phyloP scores from a whole-genome alignment of 1,140 invertebrate species.

The Nymphalis io region DNA sequence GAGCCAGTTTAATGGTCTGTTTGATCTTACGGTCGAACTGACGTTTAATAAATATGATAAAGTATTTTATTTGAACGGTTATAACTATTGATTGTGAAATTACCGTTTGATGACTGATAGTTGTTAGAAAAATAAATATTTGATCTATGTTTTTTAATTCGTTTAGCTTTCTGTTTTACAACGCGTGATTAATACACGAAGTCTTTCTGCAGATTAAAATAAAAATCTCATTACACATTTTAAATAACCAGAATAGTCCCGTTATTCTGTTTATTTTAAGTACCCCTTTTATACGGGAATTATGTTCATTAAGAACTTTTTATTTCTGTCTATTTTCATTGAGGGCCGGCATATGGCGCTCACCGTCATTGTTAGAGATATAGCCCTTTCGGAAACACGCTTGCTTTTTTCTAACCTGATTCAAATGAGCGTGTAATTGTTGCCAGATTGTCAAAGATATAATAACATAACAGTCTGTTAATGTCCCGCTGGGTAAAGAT shows the following conservation, averaged over 20 bases:
- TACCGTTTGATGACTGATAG: constrained; percentile 19
- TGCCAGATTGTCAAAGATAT: constrained; percentile 26
- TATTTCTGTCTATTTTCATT: constrained; percentile 74
- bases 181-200: too few relatives aligned
- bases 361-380: constrained; percentile 44
- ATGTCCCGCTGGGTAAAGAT: background rate
- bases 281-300: constrained; percentile 76
- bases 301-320: constrained; percentile 78
- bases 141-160: background rate
- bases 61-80: constrained; percentile 30
- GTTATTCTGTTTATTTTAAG: constrained; percentile 60
- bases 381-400: constrained; percentile 50
- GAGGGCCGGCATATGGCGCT: constrained; percentile 61
- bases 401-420: constrained; percentile 21
- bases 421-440: constrained; percentile 27
- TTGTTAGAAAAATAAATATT: constrained; percentile 4
- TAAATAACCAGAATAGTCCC: constrained; percentile 45
- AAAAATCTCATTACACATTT: background rate
- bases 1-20: constrained; percentile 25
- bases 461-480: background rate
- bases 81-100: constrained; percentile 24
- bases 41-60: constrained; percentile 31
- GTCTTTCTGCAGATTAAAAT: too few relatives aligned
- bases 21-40: constrained; percentile 21
- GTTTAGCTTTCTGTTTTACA: constrained; percentile 1